Base-by-base conservation (phyloP, 2,113 vertebrate genomes). In the Dolichallabes microphthalmus region DNA sequence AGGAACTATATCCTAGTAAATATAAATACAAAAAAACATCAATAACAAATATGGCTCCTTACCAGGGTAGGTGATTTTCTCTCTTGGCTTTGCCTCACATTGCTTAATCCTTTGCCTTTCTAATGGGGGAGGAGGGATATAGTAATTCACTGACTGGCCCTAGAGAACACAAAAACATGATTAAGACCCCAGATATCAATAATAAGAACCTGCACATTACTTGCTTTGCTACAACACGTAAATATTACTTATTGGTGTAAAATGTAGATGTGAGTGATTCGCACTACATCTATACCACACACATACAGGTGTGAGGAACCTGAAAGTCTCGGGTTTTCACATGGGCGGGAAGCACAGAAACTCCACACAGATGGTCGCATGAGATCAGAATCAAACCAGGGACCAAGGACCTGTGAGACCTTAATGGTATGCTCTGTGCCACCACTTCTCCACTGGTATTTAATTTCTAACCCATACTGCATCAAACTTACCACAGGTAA, bases 101-200 rank as follows among this genome's bases (percentile, higher is more conserved):
- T 95, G 89, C 90, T 88, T 90, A 82, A 87, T 92, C 92, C 93
- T 95, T 82, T 93, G 93, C 91, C 88, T 94, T 87, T 96, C 95
- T 85, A 91, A 89, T 74, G 95, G 95, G 88, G 94, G 96, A 90
- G 97, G 96, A 83, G 98, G 98, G 86, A 98, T 93, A 89, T 97
- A 99, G 90, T 96, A 99, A 91, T 98, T 99, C 84, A 98, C 97
- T 11, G 85, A 97, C 90, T 92, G 95, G 89, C 90, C 98, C 98
- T 96, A 82, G 9, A 88, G 90, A 88, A 86, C 13, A 82, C 58
- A 79, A 39, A 83, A 32, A 84, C 80, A 57, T 2, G 2, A 30
- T 77, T 77, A 77, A 77, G 27, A 20, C 35, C 60, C 2, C 30
- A 60, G 19, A 35, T 19, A 15, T 60, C 19, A 58, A 32, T 30